phyloP scores from a whole-genome alignment of 2,888 invertebrate genomes.

The Anthophora plumipes region DNA sequence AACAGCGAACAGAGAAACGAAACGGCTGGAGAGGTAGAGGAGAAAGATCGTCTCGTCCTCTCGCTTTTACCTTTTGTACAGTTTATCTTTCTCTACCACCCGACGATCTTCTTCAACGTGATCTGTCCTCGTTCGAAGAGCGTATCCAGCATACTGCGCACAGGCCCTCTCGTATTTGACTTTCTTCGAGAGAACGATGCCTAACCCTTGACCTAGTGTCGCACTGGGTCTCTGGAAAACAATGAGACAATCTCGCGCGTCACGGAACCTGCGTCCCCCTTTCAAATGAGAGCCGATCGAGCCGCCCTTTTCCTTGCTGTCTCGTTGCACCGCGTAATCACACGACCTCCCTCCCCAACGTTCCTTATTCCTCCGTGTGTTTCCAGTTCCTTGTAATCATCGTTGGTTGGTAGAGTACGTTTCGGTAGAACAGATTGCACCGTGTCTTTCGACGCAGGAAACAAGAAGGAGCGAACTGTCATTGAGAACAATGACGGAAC shows the following conservation, averaged over 20 bases:
- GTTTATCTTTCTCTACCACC: conserved; percentile 15
- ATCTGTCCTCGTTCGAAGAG: conserved; percentile 22
- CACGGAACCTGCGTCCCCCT: conserved; percentile 38
- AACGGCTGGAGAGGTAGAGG: conserved; percentile 22
- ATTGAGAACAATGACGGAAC: conserved; percentile 17
- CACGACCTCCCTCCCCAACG: conserved; percentile 7
- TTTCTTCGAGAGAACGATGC: conserved; percentile 32
- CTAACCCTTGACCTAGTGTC: conserved; percentile 69
- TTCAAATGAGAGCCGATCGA: conserved; percentile 58
- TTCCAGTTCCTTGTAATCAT: conserved; percentile 42
- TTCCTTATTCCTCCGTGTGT: background rate
- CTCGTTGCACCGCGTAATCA: conserved; percentile 43
- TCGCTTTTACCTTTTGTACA: background rate
- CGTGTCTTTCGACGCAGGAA: conserved; percentile 2
- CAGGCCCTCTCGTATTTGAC: conserved; percentile 37
- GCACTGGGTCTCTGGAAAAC: conserved; percentile 47
- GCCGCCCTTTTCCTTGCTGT: conserved; percentile 13
- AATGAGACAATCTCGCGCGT: conserved; percentile 55
- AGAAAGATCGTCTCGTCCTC: conserved; percentile 35
- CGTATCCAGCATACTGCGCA: conserved; percentile 26
- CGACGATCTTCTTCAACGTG: conserved; percentile 13
- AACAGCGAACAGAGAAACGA: conserved; percentile 62
- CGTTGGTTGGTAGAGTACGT: background rate
- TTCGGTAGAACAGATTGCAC: conserved; percentile 5
- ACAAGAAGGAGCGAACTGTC: too few relatives aligned